These are phyloP conservation scores for Troilus luridus DNA, from an alignment of 2,888 invertebrate genomes.

Conservation along the genomic window DNA sequence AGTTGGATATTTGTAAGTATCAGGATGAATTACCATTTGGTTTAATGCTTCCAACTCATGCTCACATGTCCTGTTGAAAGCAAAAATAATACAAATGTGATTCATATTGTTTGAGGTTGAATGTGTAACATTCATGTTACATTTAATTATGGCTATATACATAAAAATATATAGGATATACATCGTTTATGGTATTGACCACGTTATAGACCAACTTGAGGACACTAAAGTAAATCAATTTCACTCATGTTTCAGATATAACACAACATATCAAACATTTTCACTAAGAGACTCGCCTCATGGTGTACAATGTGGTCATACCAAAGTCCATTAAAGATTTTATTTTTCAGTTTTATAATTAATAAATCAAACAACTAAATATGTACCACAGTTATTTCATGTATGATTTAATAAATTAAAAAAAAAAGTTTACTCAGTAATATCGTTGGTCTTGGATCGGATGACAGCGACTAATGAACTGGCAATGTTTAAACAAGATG, in stretches of 20 bases:
- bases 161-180: too few relatives aligned
- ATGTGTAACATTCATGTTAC: neutral
- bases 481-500: slow-evolving; percentile 66
- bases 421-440: slow-evolving; percentile 65
- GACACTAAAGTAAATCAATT: too few relatives aligned
- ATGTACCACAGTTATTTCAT: neutral
- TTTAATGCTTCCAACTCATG: slow-evolving; percentile 76
- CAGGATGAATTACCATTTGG: slow-evolving; percentile 75
- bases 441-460: slow-evolving; percentile 63
- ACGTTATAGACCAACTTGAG: too few relatives aligned
- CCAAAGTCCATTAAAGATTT: neutral
- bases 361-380: neutral
- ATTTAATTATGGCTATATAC: too few relatives aligned
- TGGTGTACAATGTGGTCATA: too few relatives aligned
- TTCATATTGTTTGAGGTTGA: neutral
- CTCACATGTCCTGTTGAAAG: slow-evolving; percentile 68
- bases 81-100: neutral
- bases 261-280: too few relatives aligned
- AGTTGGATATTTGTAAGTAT: slow-evolving; percentile 75
- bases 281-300: too few relatives aligned
- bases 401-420: neutral
- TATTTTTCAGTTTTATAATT: neutral
- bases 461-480: slow-evolving; percentile 66
- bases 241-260: too few relatives aligned
- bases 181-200: too few relatives aligned